Base-by-base conservation (phyloP, 2,113 vertebrate species). In the Cacatua alba region DNA sequence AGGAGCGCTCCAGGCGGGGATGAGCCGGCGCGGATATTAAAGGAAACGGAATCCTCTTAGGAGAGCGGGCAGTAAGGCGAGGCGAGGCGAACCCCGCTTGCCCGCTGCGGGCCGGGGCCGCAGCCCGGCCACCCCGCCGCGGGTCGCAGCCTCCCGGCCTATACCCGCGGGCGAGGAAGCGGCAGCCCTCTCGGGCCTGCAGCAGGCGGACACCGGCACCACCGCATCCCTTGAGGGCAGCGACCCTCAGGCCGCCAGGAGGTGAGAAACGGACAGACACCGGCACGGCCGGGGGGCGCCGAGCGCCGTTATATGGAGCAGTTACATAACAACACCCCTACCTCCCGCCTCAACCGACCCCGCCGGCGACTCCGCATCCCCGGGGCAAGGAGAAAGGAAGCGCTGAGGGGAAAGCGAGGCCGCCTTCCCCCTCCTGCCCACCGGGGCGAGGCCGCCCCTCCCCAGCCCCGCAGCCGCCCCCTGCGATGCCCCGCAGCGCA, bases 1-100 rank as follows among this genome's bases (percentile, higher is more conserved):
- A 82, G 86, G 91, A 85, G 86, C 71, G 88, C 69, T 43, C 46
- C 92, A 82, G 93, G 88, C 93, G 53, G 75, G 90, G 95, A 92
- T 85, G 90, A 97, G 94, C 97, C 91, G 79, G 88, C 91, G 86
- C 39, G 90, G 98, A 91, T 98, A 99, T 98, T 98, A 98, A 98
- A 98, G 97, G 98, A 98, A 98, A 97, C 59, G 57, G 98, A 99
- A 99, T 99, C 98, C 98, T 98, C 98, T 99, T 99, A 98, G 75
- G 55, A 86, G 88, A 82, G 71, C 35, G 29, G 92, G 82, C 74
- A 86, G 90, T 52, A 77, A 76, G 39, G 63, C 28, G 46, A 77
- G 43, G 43, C 39, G 43, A 96, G 48, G 11, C 74, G 39, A 91
- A 11, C 70, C 95, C 90, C 48, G 51, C 37, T 44, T 90, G 57